Evolutionary conservation across 2,797 vertebrate species (phyloP).

Genomic region (Parauchenoglanis punctatus): DNA sequence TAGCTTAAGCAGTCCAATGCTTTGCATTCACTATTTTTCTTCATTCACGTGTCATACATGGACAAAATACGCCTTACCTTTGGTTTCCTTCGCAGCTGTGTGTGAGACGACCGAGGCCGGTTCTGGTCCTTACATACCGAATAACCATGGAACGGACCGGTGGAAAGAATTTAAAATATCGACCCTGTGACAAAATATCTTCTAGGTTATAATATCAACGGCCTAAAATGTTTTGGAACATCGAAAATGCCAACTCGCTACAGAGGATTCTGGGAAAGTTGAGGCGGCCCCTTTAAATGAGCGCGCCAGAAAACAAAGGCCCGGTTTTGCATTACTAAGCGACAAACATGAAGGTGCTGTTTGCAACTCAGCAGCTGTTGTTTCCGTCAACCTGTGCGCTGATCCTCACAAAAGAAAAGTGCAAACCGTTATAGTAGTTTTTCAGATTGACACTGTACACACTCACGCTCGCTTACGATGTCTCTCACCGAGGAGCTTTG

Average conservation of each 20-base stretch:
- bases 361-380: not conserved
- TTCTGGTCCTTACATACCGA: no score
- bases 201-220: no score
- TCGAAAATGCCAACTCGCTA: no score
- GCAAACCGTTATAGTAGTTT: not conserved
- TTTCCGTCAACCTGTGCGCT: not conserved
- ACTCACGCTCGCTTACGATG: not conserved
- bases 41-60: no score
- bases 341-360: not conserved
- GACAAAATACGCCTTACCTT: no score
- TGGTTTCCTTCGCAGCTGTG: no score
- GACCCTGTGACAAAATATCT: no score
- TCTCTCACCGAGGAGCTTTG: not conserved
- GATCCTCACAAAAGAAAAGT: not conserved
- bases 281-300: not conserved
- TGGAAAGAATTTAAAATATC: no score
- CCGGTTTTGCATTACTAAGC: not conserved
- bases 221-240: no score
- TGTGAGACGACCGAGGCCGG: no score
- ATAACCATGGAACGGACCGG: no score
- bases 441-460: not conserved
- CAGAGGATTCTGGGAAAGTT: no score
- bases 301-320: not conserved
- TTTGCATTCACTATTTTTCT: not conserved
- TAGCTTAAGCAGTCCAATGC: not conserved